phyloP scores from a whole-genome alignment of 2,888 invertebrate species.

The Synanthedon andrenaeformis region DNA sequence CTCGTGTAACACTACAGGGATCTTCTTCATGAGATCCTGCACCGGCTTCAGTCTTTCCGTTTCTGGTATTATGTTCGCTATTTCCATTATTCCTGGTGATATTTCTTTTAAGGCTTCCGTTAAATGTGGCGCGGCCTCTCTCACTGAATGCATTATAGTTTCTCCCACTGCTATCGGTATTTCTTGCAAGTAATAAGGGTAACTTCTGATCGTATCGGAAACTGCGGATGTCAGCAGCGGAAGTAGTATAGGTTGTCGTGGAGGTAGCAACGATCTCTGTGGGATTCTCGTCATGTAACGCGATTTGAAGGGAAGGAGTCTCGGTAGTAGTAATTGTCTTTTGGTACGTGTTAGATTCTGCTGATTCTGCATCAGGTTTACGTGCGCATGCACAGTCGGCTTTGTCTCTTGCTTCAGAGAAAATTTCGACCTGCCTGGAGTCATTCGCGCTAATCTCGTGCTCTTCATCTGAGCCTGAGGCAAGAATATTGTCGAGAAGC shows the following conservation, averaged over 20 bases:
- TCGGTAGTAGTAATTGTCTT: conserved; percentile 47
- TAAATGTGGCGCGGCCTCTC: conserved; percentile 57
- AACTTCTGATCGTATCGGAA: conserved; percentile 56
- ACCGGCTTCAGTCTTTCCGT: conserved; percentile 36
- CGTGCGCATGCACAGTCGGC: conserved; percentile 24
- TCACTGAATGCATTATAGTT: conserved; percentile 56
- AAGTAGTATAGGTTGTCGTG: conserved; percentile 45
- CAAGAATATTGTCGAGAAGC: conserved; percentile 53
- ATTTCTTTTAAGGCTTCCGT: conserved; percentile 57
- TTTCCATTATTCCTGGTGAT: conserved; percentile 58
- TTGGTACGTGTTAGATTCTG: conserved; percentile 29
- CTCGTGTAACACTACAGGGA: conserved; percentile 54
- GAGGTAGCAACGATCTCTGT: conserved; percentile 34
- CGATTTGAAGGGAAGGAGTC: conserved; percentile 33
- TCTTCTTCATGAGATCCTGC: conserved; percentile 45
- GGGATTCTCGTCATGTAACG: conserved; percentile 25
- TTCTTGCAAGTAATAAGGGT: conserved; percentile 62
- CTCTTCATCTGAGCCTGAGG: conserved; percentile 32
- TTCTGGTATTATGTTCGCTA: conserved; percentile 53
- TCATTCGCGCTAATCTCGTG: conserved; percentile 18
- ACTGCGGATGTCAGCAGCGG: conserved; percentile 54
- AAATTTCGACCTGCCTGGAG: conserved; percentile 22
- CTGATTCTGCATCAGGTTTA: conserved; percentile 13
- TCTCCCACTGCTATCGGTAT: conserved; percentile 59
- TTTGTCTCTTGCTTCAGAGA: conserved; percentile 16